Evolutionary conservation across 2,888 invertebrate species (phyloP).

Genomic region (Rotaria socialis): DNA sequence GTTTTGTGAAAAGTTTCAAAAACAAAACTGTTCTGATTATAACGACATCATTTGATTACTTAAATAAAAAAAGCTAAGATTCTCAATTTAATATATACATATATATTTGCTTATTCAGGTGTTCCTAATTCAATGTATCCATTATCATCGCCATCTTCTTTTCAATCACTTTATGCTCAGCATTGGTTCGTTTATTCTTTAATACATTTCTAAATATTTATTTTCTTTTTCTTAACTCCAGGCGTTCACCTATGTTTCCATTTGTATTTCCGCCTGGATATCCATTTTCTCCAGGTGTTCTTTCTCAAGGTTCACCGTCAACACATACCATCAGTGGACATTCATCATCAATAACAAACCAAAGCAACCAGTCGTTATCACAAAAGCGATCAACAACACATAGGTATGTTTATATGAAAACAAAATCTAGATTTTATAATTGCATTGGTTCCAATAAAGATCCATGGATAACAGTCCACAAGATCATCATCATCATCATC

Average conservation of each 20-base stretch:
- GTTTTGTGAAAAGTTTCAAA: too few relatives aligned
- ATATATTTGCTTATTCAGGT: neutral
- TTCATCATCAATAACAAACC: neutral
- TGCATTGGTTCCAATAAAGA: neutral
- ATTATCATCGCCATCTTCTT: conserved; percentile 13
- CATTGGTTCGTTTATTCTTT: neutral
- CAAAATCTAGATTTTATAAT: neutral
- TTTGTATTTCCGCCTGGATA: conserved; percentile 31
- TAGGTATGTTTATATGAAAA: neutral
- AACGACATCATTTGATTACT: too few relatives aligned
- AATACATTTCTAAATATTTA: neutral
- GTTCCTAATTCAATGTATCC: conserved; percentile 33
- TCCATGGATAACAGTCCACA: neutral
- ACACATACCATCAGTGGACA: neutral
- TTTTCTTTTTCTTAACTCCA: neutral
- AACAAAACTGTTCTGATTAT: too few relatives aligned
- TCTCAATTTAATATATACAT: neutral
- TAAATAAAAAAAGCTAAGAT: too few relatives aligned
- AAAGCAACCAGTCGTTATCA: neutral
- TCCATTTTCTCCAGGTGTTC: conserved; percentile 12
- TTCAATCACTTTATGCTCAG: conserved; percentile 31
- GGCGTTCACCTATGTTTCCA: conserved; percentile 32
- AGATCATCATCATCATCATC: neutral
- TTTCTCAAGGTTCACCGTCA: neutral
- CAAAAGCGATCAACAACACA: conserved; percentile 4